These are phyloP conservation scores for Heliconius nattereri DNA, from an alignment of 1,140 invertebrate species.

Conservation along the genomic window DNA sequence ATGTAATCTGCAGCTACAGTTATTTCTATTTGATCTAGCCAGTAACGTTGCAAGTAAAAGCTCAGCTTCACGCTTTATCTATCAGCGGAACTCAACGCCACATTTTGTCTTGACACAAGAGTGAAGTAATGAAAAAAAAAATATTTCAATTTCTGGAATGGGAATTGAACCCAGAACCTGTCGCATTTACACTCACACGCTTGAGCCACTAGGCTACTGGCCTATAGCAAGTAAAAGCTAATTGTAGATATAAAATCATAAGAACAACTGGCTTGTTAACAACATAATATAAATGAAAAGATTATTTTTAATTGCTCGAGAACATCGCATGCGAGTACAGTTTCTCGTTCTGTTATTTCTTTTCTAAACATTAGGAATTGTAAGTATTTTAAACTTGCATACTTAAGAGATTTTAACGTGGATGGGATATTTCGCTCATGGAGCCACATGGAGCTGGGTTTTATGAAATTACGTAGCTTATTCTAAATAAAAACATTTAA, in stretches of 20 bases:
- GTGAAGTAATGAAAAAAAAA: too few species aligned
- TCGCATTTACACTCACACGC: neutral
- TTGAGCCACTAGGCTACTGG: too few species aligned
- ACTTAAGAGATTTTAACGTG: constrained; percentile 8
- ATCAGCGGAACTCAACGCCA: too few species aligned
- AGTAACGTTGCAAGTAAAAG: too few species aligned
- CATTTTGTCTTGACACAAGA: too few species aligned
- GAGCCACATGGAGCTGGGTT: neutral
- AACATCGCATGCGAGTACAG: neutral
- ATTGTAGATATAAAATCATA: neutral
- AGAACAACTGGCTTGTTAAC: neutral
- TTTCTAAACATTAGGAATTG: constrained; percentile 11
- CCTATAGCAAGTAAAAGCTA: too few species aligned
- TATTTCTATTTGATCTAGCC: too few species aligned
- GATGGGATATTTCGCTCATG: constrained; percentile 5
- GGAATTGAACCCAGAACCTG: too few species aligned
- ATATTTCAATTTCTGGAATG: too few species aligned
- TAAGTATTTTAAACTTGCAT: constrained; percentile 12
- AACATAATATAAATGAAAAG: neutral
- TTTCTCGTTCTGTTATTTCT: constrained; percentile 7
- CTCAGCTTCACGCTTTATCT: too few species aligned
- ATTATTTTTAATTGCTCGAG: neutral
- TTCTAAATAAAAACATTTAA: constrained; percentile 2
- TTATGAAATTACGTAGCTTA: constrained; percentile 7
- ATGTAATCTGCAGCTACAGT: too few species aligned